Conservation (phyloP, 2,113 vertebrate genomes). For the Coryphaenoides rupestris region DNA sequence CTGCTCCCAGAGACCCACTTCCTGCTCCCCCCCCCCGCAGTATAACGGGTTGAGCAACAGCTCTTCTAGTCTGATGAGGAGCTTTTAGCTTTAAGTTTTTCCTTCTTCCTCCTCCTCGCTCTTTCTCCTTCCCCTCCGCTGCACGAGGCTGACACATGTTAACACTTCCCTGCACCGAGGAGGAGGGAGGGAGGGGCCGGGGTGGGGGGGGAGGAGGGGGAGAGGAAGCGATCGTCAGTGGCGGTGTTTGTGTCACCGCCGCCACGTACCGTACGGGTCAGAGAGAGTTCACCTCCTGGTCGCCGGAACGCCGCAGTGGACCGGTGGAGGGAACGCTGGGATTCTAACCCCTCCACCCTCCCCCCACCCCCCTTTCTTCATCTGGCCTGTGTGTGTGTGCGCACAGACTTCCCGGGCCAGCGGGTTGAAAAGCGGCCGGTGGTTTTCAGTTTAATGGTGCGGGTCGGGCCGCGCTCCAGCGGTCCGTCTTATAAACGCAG, state of each 20-base stretch:
- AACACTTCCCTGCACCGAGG: slow-evolving; percentile 14
- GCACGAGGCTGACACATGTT: neutral
- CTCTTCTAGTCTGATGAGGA: neutral
- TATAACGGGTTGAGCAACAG: neutral
- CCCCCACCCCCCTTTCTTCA: neutral
- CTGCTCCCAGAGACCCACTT: slow-evolving; percentile 12
- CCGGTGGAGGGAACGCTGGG: too few species aligned
- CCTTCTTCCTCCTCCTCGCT: neutral
- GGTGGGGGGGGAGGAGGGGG: slow-evolving; percentile 31
- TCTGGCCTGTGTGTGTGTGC: neutral
- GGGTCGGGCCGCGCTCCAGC: slow-evolving; percentile 61
- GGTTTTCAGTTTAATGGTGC: slow-evolving; percentile 69
- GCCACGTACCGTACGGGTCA: slow-evolving; percentile 82
- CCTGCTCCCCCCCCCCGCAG: neutral
- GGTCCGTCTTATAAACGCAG: slow-evolving; percentile 59
- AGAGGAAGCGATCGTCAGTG: slow-evolving; percentile 82
- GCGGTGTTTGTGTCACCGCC: slow-evolving; percentile 78
- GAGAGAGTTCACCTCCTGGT: slow-evolving; percentile 76
- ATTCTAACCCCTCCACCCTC: neutral
- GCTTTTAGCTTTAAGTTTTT: neutral
- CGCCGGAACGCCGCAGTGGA: slow-evolving; percentile 1
- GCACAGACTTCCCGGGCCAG: slow-evolving; percentile 23
- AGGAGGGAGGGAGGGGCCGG: slow-evolving; percentile 18
- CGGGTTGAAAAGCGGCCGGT: slow-evolving; percentile 41
- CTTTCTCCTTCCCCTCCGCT: neutral